Conservation (phyloP, 2,888 invertebrate species). For the Spisula subtruncata region DNA sequence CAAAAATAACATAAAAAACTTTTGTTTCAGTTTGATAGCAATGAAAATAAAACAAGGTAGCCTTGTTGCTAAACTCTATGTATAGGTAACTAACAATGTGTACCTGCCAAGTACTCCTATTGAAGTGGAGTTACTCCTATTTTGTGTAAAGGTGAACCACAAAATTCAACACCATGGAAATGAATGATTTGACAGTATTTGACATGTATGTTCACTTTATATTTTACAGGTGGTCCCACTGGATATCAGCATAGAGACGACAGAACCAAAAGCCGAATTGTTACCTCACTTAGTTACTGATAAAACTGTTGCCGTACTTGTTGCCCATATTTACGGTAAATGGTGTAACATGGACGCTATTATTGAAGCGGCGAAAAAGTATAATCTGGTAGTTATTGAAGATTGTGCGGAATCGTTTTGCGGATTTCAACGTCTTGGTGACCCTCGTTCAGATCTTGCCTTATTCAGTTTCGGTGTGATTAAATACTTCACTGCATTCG, state of each 20-base stretch:
- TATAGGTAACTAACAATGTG: too few relatives aligned
- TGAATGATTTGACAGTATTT: too few relatives aligned
- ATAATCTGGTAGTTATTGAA: slow-evolving; percentile 85
- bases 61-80: too few relatives aligned
- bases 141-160: too few relatives aligned
- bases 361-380: slow-evolving; percentile 80
- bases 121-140: too few relatives aligned
- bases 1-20: too few relatives aligned
- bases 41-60: too few relatives aligned
- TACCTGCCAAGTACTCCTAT: too few relatives aligned
- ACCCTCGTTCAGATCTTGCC: slow-evolving; percentile 85
- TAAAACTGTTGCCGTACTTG: slow-evolving; percentile 86
- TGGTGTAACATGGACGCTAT: slow-evolving; percentile 84
- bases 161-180: too few relatives aligned
- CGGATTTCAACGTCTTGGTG: slow-evolving; percentile 85
- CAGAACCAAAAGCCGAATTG: slow-evolving; percentile 84
- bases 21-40: too few relatives aligned
- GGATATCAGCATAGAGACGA: slow-evolving; percentile 86
- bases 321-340: slow-evolving; percentile 87
- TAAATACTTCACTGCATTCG: slow-evolving; percentile 87
- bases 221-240: slow-evolving; percentile 81
- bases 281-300: slow-evolving; percentile 83
- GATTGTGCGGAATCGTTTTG: slow-evolving; percentile 87
- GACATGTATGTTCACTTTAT: too few relatives aligned
- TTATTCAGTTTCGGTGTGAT: slow-evolving; percentile 88